phyloP scores from a whole-genome alignment of 2,888 invertebrate genomes.

The Stegophylla sp. region DNA sequence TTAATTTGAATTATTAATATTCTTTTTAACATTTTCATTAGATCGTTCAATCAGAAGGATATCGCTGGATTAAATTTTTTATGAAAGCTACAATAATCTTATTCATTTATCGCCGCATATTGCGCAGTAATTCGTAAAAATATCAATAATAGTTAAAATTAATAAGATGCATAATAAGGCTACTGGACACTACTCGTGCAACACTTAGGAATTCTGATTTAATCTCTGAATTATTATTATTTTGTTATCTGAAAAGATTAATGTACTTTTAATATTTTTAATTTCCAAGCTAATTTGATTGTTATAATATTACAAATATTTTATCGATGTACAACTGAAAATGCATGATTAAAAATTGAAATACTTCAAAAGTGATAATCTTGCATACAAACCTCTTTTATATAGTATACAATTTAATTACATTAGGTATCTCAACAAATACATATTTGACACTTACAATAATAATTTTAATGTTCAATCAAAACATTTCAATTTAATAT shows the following conservation, averaged over 20 bases:
- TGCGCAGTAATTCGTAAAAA: neutral
- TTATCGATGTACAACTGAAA: no score
- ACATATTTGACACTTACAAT: no score
- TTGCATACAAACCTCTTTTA: no score
- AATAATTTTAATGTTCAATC: neutral
- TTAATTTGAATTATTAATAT: no score
- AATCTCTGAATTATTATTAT: constrained; percentile 8
- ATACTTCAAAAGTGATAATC: no score
- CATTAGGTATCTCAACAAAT: neutral
- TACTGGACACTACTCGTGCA: neutral
- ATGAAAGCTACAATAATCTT: no score
- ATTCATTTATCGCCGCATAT: neutral
- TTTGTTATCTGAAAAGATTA: constrained; percentile 27
- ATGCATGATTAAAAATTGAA: no score
- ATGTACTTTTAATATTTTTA: neutral
- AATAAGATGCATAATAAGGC: neutral
- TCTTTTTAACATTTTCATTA: no score
- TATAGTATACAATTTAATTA: no score
- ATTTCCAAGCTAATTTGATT: neutral
- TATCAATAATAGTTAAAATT: neutral
- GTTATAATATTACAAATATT: no score
- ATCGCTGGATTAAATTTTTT: neutral
- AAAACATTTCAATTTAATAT: neutral
- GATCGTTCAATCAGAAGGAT: no score
- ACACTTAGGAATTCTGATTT: constrained; percentile 15